Conservation (phyloP, 2,797 vertebrate species). For the Decapterus maruadsi region DNA sequence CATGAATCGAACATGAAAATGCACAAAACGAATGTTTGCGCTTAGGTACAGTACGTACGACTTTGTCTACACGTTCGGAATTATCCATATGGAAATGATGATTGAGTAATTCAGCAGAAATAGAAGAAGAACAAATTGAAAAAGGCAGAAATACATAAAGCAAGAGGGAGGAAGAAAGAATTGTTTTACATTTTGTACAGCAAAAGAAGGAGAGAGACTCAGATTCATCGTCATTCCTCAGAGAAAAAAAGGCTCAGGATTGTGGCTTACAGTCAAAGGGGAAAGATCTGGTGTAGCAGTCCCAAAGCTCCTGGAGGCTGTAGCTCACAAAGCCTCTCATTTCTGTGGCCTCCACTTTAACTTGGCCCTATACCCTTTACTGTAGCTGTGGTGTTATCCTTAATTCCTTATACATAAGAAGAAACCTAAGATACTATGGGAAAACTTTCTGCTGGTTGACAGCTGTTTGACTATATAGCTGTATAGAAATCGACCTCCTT, state of each 20-base stretch:
- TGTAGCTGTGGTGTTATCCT: conserved; percentile 28
- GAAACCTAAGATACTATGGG: conserved; percentile 24
- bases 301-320: conserved; percentile 52
- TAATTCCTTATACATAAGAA: conserved; percentile 12
- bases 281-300: conserved; percentile 46
- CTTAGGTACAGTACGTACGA: not conserved
- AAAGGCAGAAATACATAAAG: not conserved
- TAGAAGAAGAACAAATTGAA: not conserved
- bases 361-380: conserved; percentile 26
- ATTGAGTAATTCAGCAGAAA: not conserved
- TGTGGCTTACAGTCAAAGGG: conserved; percentile 53
- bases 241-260: conserved; percentile 47
- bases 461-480: conserved; percentile 19
- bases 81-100: not conserved
- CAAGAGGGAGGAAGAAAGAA: not conserved
- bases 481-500: not conserved
- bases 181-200: conserved; percentile 19
- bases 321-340: conserved; percentile 56
- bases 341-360: conserved; percentile 48
- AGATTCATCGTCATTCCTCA: conserved; percentile 46
- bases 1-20: conserved; percentile 35
- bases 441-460: conserved; percentile 20
- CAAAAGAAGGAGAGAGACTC: conserved; percentile 4
- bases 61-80: not conserved
- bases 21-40: conserved; percentile 15